These are phyloP conservation scores for Sesia bembeciformis DNA, from an alignment of 2,888 invertebrate species.

Conservation along the genomic window DNA sequence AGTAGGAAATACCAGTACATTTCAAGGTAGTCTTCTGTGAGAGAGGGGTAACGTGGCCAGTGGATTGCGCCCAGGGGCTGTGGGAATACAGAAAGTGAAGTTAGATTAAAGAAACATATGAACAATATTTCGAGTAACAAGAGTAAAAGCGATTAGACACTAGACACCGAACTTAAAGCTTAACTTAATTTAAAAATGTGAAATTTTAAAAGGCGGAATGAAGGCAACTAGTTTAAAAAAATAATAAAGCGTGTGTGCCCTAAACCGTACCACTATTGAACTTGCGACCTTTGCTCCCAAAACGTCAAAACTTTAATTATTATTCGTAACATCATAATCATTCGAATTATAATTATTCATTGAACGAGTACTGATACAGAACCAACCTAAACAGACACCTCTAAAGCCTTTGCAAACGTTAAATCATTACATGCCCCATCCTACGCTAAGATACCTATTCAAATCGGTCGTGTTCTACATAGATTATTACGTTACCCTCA, in stretches of 20 bases:
- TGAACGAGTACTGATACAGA: conserved; percentile 41
- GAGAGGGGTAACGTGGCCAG: too few relatives aligned
- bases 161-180: too few relatives aligned
- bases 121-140: too few relatives aligned
- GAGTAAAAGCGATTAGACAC: too few relatives aligned
- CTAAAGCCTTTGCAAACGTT: not conserved
- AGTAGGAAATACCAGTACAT: too few relatives aligned
- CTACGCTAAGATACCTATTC: not conserved
- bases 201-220: too few relatives aligned
- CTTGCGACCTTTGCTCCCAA: conserved; percentile 41
- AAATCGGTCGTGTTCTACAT: conserved; percentile 14
- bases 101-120: too few relatives aligned
- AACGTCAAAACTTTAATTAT: conserved; percentile 64
- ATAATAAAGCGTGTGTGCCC: not conserved
- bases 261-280: conserved; percentile 7
- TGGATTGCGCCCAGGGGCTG: too few relatives aligned
- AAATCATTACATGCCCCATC: not conserved
- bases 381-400: conserved; percentile 28
- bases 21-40: too few relatives aligned
- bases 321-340: conserved; percentile 67
- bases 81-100: too few relatives aligned
- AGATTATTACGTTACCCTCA: conserved; percentile 66
- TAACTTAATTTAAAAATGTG: too few relatives aligned
- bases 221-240: not conserved
- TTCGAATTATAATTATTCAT: conserved; percentile 60